phyloP scores from a whole-genome alignment of 2,113 vertebrate species.

The Laticauda colubrina region DNA sequence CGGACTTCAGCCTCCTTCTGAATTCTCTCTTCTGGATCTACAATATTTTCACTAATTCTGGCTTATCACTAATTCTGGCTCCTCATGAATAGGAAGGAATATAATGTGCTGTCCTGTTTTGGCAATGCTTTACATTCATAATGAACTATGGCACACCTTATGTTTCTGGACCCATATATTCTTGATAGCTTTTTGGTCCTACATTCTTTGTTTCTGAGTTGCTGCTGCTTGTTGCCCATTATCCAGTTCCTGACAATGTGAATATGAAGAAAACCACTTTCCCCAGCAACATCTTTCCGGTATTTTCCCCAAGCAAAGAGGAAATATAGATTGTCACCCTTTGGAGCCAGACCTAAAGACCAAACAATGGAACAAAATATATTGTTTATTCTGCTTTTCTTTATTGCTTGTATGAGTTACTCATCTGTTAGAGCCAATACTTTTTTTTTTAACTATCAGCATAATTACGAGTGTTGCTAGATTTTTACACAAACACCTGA shows the following conservation, averaged over 20 bases:
- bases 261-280: neutral
- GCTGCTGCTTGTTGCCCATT: neutral
- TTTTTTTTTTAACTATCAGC: slow-evolving; percentile 31
- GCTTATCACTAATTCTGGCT: neutral
- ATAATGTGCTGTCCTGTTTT: neutral
- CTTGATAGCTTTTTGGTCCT: neutral
- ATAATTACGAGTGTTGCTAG: slow-evolving; percentile 34
- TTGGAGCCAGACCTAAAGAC: neutral
- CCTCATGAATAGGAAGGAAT: neutral
- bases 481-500: slow-evolving; percentile 7
- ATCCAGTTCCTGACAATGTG: neutral
- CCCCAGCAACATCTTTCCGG: neutral
- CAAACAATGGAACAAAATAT: slow-evolving; percentile 10
- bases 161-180: neutral
- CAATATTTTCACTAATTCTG: neutral
- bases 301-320: neutral
- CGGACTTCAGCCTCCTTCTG: neutral
- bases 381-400: slow-evolving; percentile 49
- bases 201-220: neutral
- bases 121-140: neutral
- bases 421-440: slow-evolving; percentile 40
- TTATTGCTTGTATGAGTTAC: slow-evolving; percentile 35
- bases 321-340: neutral
- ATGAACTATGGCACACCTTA: too few relatives aligned
- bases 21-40: neutral